Evolutionary conservation across 2,113 vertebrate genomes (phyloP), one percentile per base, ranked within the genome.

Genomic region (Cacatua alba): DNA sequence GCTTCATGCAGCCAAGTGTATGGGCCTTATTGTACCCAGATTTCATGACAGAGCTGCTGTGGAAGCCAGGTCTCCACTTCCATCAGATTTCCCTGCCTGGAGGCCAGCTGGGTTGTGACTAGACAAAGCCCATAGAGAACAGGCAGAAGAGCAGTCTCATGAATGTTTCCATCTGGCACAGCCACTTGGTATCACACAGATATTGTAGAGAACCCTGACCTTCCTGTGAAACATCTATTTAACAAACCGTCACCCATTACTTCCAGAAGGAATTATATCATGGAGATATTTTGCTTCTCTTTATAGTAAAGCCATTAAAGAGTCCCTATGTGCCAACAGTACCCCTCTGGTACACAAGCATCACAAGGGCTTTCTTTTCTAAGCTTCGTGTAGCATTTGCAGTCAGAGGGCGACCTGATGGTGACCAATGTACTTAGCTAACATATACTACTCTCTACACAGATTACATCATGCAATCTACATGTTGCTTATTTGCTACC

Each of bases 401-500:
- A 86, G 75, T 11, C 89, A 65, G 65, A 68, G 37, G 29, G 52
- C 82, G 82, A 88, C 86, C 88, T 75, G 88, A 37, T 1, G 8
- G 64, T 62, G 78, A 80, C 90, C 78, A 94, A 37, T 57, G 41
- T 9, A 37, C 48, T 26, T 6, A 6, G 13, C 28, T 16, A 71
- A 62, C 63, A 21, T 52, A 59, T 31, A 31, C 49, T 86, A 17
- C 51, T 67, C 60, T 75, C 44, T 62, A 81, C 48, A 75, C 14
- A 80, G 53, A 69, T 79, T 68, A 79, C 72, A 76, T 87, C 90
- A 90, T 43, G 87, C 49, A 67, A 76, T 51, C 95, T 96, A 88
- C 43, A 9, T 6, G 77, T 55, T 93, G 92, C 46, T 91, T 94
- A 95, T 97, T 96, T 94, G 94, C 92, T 95, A 82, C 94, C 88